phyloP scores from a whole-genome alignment of 2,797 vertebrate species.

The Sparidentex hasta region DNA sequence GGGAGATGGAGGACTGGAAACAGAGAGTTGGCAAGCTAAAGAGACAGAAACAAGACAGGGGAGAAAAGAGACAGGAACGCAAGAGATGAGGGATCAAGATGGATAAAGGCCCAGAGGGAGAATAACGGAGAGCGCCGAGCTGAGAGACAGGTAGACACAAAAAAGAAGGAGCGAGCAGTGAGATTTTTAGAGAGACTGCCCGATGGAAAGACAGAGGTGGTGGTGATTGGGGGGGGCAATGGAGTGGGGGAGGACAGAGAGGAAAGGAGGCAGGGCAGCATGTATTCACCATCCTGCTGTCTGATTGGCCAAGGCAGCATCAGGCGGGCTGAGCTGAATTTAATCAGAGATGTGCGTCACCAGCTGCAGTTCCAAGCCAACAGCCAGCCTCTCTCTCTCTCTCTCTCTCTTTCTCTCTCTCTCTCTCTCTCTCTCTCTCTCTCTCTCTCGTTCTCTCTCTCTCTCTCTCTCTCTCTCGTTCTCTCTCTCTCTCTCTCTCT shows the following conservation, averaged over 20 bases:
- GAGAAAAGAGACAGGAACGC: conserved; percentile 2
- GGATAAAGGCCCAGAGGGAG: conserved; percentile 34
- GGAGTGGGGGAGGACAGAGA: conserved; percentile 31
- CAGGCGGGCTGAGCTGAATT: conserved; percentile 82
- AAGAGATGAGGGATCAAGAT: conserved; percentile 39
- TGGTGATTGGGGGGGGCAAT: conserved; percentile 37
- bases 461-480: no score
- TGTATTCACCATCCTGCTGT: conserved; percentile 43
- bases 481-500: no score
- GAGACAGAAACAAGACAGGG: conserved; percentile 10
- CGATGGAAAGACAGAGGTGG: conserved; percentile 37
- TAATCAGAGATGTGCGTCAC: conserved; percentile 90
- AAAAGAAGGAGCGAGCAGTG: conserved; percentile 58
- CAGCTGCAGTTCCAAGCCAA: conserved; percentile 85
- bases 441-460: no score
- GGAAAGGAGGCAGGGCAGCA: conserved; percentile 50
- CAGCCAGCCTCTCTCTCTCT: conserved; percentile 57
- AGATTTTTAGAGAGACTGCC: conserved; percentile 27
- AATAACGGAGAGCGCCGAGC: conserved; percentile 11
- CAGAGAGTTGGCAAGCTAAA: conserved; percentile 40
- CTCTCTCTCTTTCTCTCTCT: background rate
- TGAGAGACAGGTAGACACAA: conserved; percentile 24
- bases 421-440: background rate
- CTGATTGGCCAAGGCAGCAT: conserved; percentile 79
- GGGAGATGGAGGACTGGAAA: conserved; percentile 54